Evolutionary conservation across 2,113 vertebrate species (phyloP), one percentile per base, ranked within the genome.

Genomic region (Lophotis ruficrista): DNA sequence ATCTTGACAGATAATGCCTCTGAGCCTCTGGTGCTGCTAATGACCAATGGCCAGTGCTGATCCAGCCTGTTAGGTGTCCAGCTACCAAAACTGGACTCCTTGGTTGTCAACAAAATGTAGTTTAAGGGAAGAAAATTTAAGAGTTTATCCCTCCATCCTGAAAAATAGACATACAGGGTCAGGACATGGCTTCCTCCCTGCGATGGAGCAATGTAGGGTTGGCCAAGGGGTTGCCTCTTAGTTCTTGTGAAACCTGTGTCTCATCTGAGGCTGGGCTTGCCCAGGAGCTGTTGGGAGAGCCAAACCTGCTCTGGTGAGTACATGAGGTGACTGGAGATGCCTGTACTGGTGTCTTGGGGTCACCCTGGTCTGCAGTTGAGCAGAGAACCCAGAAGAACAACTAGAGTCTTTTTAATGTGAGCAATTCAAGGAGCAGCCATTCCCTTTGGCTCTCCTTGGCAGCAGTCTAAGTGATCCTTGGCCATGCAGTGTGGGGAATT

Each of bases 131-230:
- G 47, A 93, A 79, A 50, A 45, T 10, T 1, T 43, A 53, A 28
- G 27, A 65, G 4, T 56, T 90, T 56, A 23, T 38, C 31, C 22
- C n/a, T 71, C 43, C n/a, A 31, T 50, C 21, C 27, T 82, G 31
- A 45, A 62, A 87, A 81, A 38, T 1, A 61, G 35, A 30, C 18
- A 5, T 37, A 27, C 2, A 25, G 51, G 19, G 17, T 66, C 19
- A 75, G 37, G 33, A 54, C 0, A 0, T n/a, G 23, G 16, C 73
- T 87, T 65, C 15, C 4, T 82, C 23, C 33, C 25, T 62, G 30
- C 22, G 2, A 1, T 4, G 28, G 28, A 25, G 22, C 17, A 37
- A 35, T 2, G 6, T 3, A 27, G n/a, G 10, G 8, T 9, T 68
- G 58, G 23, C 25, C n/a, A 41, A 45, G 31, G 7, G 10, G 10